phyloP scores from a whole-genome alignment of 2,888 invertebrate genomes.

The Dione juno region DNA sequence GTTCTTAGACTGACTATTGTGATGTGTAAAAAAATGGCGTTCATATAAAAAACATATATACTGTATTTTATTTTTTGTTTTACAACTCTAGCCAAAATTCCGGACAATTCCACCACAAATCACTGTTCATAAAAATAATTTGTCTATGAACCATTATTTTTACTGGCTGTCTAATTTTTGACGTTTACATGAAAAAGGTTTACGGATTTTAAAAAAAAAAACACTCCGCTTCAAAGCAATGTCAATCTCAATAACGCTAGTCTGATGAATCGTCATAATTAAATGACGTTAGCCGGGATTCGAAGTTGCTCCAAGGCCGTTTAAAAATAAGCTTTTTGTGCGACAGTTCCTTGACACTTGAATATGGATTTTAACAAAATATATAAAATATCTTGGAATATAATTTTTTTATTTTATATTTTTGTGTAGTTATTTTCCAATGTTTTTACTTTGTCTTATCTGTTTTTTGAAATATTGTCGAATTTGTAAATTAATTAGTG shows the following conservation, averaged over 20 bases:
- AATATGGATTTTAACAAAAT: not conserved
- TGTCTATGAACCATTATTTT: conserved; percentile 6
- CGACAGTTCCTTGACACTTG: conserved; percentile 35
- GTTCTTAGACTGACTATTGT: not conserved
- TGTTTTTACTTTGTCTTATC: too few species aligned
- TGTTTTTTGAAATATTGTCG: too few species aligned
- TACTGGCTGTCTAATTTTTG: conserved; percentile 17
- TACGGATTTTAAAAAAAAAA: conserved; percentile 11
- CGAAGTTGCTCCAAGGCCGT: conserved; percentile 44
- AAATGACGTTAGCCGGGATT: conserved; percentile 41
- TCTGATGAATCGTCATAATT: conserved; percentile 30
- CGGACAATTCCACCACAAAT: not conserved
- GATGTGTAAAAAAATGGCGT: not conserved
- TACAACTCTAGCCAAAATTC: conserved; percentile 2
- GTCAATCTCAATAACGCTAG: conserved; percentile 14
- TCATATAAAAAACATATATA: not conserved
- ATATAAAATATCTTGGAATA: not conserved
- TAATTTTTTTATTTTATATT: not conserved
- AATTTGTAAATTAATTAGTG: too few species aligned
- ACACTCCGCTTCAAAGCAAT: conserved; percentile 5
- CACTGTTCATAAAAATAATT: conserved; percentile 12
- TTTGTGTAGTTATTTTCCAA: not conserved
- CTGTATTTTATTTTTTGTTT: not conserved
- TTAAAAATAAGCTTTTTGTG: conserved; percentile 37
- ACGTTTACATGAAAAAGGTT: conserved; percentile 25